Evolutionary conservation across 2,797 vertebrate species (phyloP).

Genomic region (Podarcis lilfordi): DNA sequence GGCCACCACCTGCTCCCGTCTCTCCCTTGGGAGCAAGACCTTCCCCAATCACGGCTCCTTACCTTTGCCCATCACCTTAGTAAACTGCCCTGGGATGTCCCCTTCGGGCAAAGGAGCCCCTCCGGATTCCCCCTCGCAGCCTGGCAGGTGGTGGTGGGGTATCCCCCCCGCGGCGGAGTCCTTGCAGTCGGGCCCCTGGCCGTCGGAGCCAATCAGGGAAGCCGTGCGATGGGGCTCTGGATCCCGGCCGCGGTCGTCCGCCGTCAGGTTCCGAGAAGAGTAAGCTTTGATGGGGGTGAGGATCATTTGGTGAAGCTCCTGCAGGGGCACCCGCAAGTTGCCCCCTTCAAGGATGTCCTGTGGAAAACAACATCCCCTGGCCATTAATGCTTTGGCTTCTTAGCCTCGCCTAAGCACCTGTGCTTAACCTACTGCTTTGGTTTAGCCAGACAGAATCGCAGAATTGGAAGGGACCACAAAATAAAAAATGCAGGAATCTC

Average conservation of each 20-base stretch:
- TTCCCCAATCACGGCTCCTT: background rate
- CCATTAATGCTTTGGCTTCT: background rate
- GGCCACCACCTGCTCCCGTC: background rate
- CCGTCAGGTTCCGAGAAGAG: slow-evolving; percentile 73
- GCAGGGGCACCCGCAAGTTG: slow-evolving; percentile 89
- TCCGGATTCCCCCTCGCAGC: slow-evolving; percentile 87
- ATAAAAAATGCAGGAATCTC: no score
- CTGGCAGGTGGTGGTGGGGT: slow-evolving; percentile 84
- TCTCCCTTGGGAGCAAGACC: background rate
- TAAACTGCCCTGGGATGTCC: slow-evolving; percentile 95
- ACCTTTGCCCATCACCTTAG: slow-evolving; percentile 99
- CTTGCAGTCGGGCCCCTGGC: slow-evolving; percentile 75
- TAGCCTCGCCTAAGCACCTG: background rate
- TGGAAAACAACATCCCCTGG: background rate
- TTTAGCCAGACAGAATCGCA: background rate
- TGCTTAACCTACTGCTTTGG: background rate
- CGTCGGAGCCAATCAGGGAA: slow-evolving; percentile 78
- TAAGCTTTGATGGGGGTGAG: slow-evolving; percentile 94
- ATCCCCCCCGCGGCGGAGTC: slow-evolving; percentile 76
- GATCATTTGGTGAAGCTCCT: slow-evolving; percentile 98
- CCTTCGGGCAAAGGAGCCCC: slow-evolving; percentile 86
- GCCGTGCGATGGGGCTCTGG: slow-evolving; percentile 75
- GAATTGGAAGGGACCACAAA: no score
- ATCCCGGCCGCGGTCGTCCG: slow-evolving; percentile 78
- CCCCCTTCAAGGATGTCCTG: slow-evolving; percentile 96